Conservation (phyloP, 2,888 invertebrate genomes). For the Copidosoma aretas region DNA sequence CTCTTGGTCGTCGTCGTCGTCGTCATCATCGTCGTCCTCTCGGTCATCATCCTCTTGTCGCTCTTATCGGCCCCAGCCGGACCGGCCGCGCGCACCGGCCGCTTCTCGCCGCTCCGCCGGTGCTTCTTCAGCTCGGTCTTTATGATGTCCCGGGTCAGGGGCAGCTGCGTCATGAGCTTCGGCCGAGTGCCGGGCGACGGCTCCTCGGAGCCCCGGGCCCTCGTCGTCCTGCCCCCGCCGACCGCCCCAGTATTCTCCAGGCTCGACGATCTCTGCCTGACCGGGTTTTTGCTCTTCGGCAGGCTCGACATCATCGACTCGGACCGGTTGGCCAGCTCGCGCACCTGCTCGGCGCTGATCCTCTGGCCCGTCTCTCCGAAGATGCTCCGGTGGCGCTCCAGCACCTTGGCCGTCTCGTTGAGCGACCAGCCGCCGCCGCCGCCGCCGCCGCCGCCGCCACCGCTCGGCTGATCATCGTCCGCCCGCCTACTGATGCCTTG, state of each 20-base stretch:
- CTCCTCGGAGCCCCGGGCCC: slow-evolving; percentile 8
- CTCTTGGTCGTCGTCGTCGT: slow-evolving; percentile 9
- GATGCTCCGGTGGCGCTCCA: slow-evolving; percentile 49
- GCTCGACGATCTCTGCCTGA: slow-evolving; percentile 6
- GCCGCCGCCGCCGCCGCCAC: too few species aligned
- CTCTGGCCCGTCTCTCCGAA: slow-evolving; percentile 44
- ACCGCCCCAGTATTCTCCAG: neutral
- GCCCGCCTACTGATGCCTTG: too few species aligned
- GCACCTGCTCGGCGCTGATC: slow-evolving; percentile 49
- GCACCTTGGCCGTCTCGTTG: slow-evolving; percentile 52
- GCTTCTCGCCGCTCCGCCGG: slow-evolving; percentile 48
- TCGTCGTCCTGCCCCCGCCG: neutral
- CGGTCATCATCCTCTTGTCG: slow-evolving; percentile 33
- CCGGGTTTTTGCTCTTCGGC: slow-evolving; percentile 15
- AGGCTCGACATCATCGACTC: slow-evolving; percentile 6
- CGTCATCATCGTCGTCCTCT: slow-evolving; percentile 26
- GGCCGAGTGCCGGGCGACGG: neutral
- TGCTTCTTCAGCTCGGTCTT: slow-evolving; percentile 48
- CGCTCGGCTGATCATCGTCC: too few species aligned
- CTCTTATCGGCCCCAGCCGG: slow-evolving; percentile 16
- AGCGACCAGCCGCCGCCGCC: slow-evolving; percentile 55
- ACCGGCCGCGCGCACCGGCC: slow-evolving; percentile 1
- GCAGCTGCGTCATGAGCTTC: slow-evolving; percentile 46
- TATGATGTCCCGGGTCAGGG: slow-evolving; percentile 47
- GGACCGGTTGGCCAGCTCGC: slow-evolving; percentile 42